Conservation (phyloP, 1,140 invertebrate genomes). For the Dendrolimus kikuchii region DNA sequence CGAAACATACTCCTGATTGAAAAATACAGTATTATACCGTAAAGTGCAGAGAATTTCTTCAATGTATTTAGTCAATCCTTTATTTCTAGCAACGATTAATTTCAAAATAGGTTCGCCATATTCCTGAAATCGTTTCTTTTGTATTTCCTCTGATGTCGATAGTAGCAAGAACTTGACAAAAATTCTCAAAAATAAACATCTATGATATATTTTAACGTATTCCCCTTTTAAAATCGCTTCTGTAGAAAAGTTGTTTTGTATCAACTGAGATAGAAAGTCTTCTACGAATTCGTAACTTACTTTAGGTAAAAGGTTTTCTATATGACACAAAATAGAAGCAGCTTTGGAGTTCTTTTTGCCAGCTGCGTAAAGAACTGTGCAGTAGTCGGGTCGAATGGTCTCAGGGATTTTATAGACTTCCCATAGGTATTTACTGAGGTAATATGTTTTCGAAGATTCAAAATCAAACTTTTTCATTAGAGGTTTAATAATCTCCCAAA, state of each 20-base stretch:
- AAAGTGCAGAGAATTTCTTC: slow-evolving; percentile 7
- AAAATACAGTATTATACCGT: slow-evolving; percentile 35
- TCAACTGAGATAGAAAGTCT: slow-evolving; percentile 4
- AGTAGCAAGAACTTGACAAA: too few relatives aligned
- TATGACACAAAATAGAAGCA: slow-evolving; percentile 16
- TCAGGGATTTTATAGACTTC: slow-evolving; percentile 16
- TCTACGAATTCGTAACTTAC: slow-evolving; percentile 24
- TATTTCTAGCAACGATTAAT: background rate
- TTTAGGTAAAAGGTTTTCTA: slow-evolving; percentile 27
- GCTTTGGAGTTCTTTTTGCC: slow-evolving; percentile 18
- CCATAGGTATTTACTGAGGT: slow-evolving; percentile 7
- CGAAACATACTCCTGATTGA: slow-evolving; percentile 21
- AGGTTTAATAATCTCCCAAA: slow-evolving; percentile 28
- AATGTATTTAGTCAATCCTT: slow-evolving; percentile 1
- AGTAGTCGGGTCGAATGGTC: slow-evolving; percentile 30
- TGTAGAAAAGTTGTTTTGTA: slow-evolving; percentile 1
- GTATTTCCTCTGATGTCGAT: too few relatives aligned
- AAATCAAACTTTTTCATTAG: slow-evolving; percentile 16
- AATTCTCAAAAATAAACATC: slow-evolving; percentile 19
- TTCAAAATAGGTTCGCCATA: slow-evolving; percentile 27
- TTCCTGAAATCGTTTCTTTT: slow-evolving; percentile 9
- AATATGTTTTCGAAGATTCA: background rate
- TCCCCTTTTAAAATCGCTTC: slow-evolving; percentile 5
- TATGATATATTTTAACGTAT: slow-evolving; percentile 3
- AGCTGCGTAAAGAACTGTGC: slow-evolving; percentile 19